These are phyloP conservation scores for Ptychodera flava DNA, from an alignment of 35 echinoderm and acorn worm species.

Conservation along the genomic window DNA sequence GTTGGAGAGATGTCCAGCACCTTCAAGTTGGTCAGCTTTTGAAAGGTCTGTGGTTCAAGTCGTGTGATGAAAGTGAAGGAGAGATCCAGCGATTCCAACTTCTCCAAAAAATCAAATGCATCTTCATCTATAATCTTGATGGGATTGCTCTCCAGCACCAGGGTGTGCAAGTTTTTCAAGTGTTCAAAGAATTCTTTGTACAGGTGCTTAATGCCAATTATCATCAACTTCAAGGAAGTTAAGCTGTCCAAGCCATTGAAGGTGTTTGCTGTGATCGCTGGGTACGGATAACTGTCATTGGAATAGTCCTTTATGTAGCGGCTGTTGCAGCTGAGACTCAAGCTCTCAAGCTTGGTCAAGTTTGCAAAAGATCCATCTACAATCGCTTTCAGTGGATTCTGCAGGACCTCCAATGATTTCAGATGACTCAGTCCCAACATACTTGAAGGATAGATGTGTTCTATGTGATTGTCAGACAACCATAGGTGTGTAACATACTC, in stretches of 20 bases:
- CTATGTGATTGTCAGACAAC: background rate
- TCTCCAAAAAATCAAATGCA: background rate
- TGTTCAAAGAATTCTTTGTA: background rate
- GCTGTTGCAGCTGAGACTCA: background rate
- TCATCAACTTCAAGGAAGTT: background rate
- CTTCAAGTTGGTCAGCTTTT: background rate
- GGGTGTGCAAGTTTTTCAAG: background rate
- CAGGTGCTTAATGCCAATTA: background rate
- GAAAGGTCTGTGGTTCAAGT: background rate
- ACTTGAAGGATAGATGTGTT: background rate
- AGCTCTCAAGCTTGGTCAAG: background rate
- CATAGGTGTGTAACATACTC: background rate
- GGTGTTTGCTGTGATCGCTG: background rate
- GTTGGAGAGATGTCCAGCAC: background rate
- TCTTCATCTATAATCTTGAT: background rate
- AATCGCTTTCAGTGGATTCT: background rate
- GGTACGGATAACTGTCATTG: too few relatives aligned
- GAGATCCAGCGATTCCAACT: background rate
- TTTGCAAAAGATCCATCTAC: background rate
- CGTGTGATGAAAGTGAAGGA: background rate
- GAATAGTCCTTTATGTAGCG: background rate
- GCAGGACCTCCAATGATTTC: background rate
- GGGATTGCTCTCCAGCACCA: background rate
- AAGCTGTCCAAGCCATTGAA: background rate
- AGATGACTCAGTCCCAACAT: background rate